Evolutionary conservation across 92 coral and sea anemone species (phyloP).

Genomic region (Hydrozoanthus gracilis): DNA sequence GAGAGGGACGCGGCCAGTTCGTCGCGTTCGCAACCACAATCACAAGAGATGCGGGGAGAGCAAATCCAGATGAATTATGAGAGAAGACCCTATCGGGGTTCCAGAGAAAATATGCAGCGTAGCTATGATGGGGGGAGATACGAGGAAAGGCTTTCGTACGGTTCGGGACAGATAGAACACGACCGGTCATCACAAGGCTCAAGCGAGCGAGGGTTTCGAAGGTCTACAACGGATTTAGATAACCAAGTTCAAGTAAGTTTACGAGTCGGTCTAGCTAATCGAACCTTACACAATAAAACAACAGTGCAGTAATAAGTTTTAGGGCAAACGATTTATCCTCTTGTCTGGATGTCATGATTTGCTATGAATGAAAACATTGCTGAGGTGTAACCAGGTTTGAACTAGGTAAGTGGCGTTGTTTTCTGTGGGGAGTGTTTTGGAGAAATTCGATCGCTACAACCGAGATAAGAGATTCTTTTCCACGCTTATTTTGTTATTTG

Average conservation of each 20-base stretch:
- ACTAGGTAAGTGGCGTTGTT: neutral
- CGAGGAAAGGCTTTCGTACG: slow-evolving; percentile 7
- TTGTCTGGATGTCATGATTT: slow-evolving; percentile 28
- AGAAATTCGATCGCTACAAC: slow-evolving; percentile 36
- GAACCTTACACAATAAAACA: slow-evolving; percentile 11
- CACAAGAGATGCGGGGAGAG: slow-evolving; percentile 46
- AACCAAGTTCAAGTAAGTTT: slow-evolving; percentile 30
- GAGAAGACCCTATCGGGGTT: slow-evolving; percentile 17
- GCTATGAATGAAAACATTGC: slow-evolving; percentile 35
- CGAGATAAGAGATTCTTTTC: slow-evolving; percentile 36
- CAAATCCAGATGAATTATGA: slow-evolving; percentile 36
- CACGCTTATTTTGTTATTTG: slow-evolving; percentile 41
- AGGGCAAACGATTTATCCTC: slow-evolving; percentile 26
- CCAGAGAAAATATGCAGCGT: slow-evolving; percentile 37
- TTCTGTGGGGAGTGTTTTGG: neutral
- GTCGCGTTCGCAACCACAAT: slow-evolving; percentile 43
- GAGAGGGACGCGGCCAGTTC: slow-evolving; percentile 19
- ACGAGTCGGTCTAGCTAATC: slow-evolving; percentile 1
- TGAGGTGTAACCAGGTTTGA: neutral
- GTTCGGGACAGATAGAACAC: slow-evolving; percentile 16
- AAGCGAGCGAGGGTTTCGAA: slow-evolving; percentile 38
- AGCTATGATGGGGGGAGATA: slow-evolving; percentile 43
- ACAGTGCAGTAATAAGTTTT: slow-evolving; percentile 27
- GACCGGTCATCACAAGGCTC: slow-evolving; percentile 48
- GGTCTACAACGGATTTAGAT: slow-evolving; percentile 33